Base-by-base conservation (phyloP, 1,140 invertebrate genomes). In the Drosophila funebris region DNA sequence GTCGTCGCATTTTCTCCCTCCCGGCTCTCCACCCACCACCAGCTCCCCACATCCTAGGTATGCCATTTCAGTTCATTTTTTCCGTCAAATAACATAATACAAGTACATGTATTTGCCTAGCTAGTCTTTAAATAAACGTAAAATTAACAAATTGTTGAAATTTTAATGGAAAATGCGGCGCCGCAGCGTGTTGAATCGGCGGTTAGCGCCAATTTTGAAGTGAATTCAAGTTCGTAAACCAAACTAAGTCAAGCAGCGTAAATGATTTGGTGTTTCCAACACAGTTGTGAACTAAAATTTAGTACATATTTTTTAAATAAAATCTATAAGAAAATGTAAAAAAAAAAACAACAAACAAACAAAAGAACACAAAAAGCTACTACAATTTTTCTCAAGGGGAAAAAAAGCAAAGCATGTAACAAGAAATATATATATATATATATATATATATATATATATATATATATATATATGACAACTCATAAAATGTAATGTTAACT, bases 191-290 rank as follows among this genome's bases (percentile, higher is more conserved):
- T 6, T 24, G 20, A 56, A 50, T 62, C 31, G 48, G 64, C 48
- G 52, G 69, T 39, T 52, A 57, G 78, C 78, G 78, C 74, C 58
- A 56, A 44, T 58, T 64, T 52, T 60, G 37, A 62, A 64, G 43
- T 73, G 53, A 77, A 71, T 81, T 80, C 60, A 73, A 78, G 78
- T 67, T 81, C 73, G 69, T 82, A 76, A 88, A 83, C 68, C 75
- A 83, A 88, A 82, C 82, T 82, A 88, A 85, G 82, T 87, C 82
- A 88, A 76, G 78, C 67, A 88, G 76, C 72, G 70, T 78, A 53
- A 81, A 73, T 69, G 76, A 83, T 88, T 88, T 89, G 83, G 83
- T 79, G 84, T 88, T 88, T 87, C 83, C 83, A 88, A 88, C 79
- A 69, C 83, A 88, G 83, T 87, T 87, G 83, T 87, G 78, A 88